Evolutionary conservation across 1,140 invertebrate genomes (phyloP).

Genomic region (Muscidifurax raptorellus): DNA sequence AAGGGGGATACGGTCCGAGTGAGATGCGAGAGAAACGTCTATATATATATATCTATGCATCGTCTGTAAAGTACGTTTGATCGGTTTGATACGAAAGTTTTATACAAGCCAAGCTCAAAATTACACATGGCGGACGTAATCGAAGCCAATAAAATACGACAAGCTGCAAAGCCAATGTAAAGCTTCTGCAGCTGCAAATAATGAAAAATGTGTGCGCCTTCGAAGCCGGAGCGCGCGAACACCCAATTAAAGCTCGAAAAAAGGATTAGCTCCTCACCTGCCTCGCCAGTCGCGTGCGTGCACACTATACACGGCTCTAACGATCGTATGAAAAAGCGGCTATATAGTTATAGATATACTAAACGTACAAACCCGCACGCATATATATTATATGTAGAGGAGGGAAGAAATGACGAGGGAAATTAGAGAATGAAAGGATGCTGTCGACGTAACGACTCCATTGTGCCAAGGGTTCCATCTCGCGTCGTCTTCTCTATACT

Average conservation of each 20-base stretch:
- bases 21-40: no score
- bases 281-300: background rate
- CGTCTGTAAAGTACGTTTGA: no score
- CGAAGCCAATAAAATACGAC: no score
- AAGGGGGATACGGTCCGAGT: no score
- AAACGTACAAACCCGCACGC: background rate
- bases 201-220: background rate
- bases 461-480: slow-evolving; percentile 48
- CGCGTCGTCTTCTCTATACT: background rate
- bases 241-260: slow-evolving; percentile 27
- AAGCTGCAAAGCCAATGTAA: background rate
- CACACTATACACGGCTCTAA: background rate
- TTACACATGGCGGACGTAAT: no score
- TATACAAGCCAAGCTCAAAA: no score
- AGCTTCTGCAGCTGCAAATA: background rate
- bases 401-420: slow-evolving; percentile 47
- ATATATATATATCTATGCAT: no score
- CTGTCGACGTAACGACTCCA: slow-evolving; percentile 58
- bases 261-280: slow-evolving; percentile 24
- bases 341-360: background rate
- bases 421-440: slow-evolving; percentile 56
- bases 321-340: background rate
- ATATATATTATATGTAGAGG: background rate
- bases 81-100: no score
- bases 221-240: background rate